Evolutionary conservation across 2,113 vertebrate genomes (phyloP).

Genomic region (Pelvicachromis taeniatus): DNA sequence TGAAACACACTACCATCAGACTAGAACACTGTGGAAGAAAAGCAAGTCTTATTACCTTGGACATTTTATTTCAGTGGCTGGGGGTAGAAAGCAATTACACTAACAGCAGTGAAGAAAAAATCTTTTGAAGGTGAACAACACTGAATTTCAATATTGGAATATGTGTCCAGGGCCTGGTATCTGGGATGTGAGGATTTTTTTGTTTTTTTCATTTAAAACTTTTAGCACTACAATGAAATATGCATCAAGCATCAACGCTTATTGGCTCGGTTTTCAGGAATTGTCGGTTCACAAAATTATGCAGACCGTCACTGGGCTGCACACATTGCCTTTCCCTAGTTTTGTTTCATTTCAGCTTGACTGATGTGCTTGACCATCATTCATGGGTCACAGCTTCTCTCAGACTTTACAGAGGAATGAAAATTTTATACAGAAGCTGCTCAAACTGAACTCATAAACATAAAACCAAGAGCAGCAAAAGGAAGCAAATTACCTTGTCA

Average conservation of each 20-base stretch:
- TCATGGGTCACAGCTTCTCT: background rate
- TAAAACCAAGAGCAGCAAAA: background rate
- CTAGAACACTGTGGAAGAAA: background rate
- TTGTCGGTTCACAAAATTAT: background rate
- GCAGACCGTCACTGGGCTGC: background rate
- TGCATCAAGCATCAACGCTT: background rate
- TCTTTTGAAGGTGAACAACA: constrained; percentile 44
- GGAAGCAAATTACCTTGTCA: background rate
- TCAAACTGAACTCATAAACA: background rate
- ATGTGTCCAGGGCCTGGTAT: background rate
- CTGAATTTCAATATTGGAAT: constrained; percentile 34
- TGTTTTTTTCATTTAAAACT: background rate
- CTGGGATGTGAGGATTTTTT: background rate
- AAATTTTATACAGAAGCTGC: background rate
- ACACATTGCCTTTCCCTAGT: background rate
- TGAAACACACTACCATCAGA: constrained; percentile 2
- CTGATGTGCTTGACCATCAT: background rate
- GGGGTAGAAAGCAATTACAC: constrained; percentile 46
- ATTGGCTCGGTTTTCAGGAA: background rate
- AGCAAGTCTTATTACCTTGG: constrained; percentile 22
- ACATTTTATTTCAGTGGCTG: constrained; percentile 37
- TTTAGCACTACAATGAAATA: background rate
- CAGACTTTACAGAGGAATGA: background rate
- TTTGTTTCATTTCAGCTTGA: background rate
- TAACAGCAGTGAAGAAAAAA: constrained; percentile 40